Conservation (phyloP, 1,140 invertebrate species). For the Xylocopa sonorina region DNA sequence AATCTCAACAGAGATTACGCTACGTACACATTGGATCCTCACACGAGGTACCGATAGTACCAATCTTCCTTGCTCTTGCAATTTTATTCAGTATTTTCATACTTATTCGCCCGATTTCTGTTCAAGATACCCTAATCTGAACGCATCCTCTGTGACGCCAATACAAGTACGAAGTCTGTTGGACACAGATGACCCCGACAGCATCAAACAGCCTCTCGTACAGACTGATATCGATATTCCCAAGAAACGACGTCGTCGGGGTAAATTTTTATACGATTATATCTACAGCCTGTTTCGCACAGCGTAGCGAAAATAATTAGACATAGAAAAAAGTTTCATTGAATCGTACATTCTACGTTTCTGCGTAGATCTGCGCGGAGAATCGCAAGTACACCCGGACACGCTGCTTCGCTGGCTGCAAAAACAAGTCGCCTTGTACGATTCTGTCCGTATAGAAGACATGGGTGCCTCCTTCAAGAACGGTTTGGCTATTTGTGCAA, state of each 20-base stretch:
- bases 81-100: too few species aligned
- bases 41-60: conserved; percentile 84
- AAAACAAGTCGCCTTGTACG: conserved; percentile 87
- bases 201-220: conserved; percentile 83
- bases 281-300: too few species aligned
- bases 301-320: too few species aligned
- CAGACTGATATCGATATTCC: conserved; percentile 81
- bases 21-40: conserved; percentile 95
- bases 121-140: conserved; percentile 82
- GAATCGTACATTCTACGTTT: too few species aligned
- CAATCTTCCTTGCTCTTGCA: too few species aligned
- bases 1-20: conserved; percentile 95
- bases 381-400: conserved; percentile 87
- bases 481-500: conserved; percentile 91
- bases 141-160: conserved; percentile 83
- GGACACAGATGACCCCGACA: conserved; percentile 85
- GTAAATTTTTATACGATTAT: conserved; percentile 75
- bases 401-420: conserved; percentile 89
- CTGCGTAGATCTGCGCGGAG: conserved; percentile 72
- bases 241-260: conserved; percentile 86
- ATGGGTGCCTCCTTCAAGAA: conserved; percentile 88
- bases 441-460: conserved; percentile 86
- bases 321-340: too few species aligned
- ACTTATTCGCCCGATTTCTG: too few species aligned
- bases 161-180: conserved; percentile 85